Conservation (phyloP, 2,888 invertebrate genomes). For the Drosophila testacea region DNA sequence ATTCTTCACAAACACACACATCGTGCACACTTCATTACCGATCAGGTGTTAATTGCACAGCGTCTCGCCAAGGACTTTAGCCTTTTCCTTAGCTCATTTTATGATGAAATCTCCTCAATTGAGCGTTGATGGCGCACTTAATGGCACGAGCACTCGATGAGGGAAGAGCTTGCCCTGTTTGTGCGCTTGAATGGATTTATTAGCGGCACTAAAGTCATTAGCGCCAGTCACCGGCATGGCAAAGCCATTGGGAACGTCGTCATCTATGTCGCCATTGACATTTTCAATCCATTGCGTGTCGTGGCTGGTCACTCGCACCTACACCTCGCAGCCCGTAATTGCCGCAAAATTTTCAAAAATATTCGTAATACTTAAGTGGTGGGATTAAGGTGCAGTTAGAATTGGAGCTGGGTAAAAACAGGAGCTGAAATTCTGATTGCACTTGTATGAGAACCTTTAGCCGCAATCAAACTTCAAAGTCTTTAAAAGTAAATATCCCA, state of each 20-base stretch:
- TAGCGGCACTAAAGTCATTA: slow-evolving; percentile 81
- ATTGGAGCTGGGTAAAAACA: slow-evolving; percentile 15
- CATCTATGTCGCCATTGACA: slow-evolving; percentile 8
- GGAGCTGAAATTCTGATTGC: slow-evolving; percentile 38
- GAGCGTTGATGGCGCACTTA: slow-evolving; percentile 66
- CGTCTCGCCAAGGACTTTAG: slow-evolving; percentile 47
- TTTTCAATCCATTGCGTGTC: slow-evolving; percentile 54
- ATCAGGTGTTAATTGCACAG: slow-evolving; percentile 69
- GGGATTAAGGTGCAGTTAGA: slow-evolving; percentile 45
- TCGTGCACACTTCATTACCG: slow-evolving; percentile 56
- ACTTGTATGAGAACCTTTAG: slow-evolving; percentile 65
- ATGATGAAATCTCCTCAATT: slow-evolving; percentile 65
- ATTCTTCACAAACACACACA: slow-evolving; percentile 7
- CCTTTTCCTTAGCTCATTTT: slow-evolving; percentile 48
- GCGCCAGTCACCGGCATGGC: slow-evolving; percentile 59
- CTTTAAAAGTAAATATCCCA: slow-evolving; percentile 18
- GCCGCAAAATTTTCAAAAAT: slow-evolving; percentile 77
- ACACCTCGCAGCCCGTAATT: slow-evolving; percentile 53
- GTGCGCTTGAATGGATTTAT: slow-evolving; percentile 77
- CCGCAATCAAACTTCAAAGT: slow-evolving; percentile 50
- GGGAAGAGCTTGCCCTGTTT: slow-evolving; percentile 42
- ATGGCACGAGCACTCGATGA: slow-evolving; percentile 63
- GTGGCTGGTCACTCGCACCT: slow-evolving; percentile 26
- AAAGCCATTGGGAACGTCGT: slow-evolving; percentile 15
- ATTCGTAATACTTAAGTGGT: slow-evolving; percentile 45